phyloP scores from a whole-genome alignment of 2,113 vertebrate species.

The Pristiophorus japonicus region DNA sequence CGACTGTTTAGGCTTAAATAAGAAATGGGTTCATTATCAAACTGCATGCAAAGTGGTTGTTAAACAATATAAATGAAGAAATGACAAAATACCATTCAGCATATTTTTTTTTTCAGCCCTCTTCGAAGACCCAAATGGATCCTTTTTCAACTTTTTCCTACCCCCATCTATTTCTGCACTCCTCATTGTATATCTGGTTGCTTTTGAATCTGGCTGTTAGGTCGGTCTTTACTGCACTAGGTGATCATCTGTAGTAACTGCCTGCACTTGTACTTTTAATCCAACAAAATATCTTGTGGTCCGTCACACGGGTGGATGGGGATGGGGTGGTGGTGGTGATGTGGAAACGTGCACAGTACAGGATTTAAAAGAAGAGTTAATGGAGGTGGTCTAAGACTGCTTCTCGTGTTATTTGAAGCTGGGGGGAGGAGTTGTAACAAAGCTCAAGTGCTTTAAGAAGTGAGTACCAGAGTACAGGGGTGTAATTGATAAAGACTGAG shows the following conservation, averaged over 20 bases:
- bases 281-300: background rate
- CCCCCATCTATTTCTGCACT: background rate
- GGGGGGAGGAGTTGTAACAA: background rate
- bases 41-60: background rate
- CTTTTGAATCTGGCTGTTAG: background rate
- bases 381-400: background rate
- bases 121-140: background rate
- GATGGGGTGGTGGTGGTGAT: too few species aligned
- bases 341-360: too few species aligned
- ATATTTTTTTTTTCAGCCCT: background rate
- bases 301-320: background rate
- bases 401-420: background rate
- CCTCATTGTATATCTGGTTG: background rate
- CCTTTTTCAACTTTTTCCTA: background rate
- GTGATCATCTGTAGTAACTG: background rate
- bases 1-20: background rate
- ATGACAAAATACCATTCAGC: background rate
- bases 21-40: background rate
- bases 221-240: background rate
- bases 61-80: background rate
- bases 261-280: background rate
- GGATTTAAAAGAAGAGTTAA: background rate
- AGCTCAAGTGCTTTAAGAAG: background rate
- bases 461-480: background rate
- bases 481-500: background rate